Evolutionary conservation across 2,888 invertebrate genomes (phyloP).

Genomic region (Kryphioiulus occultus): DNA sequence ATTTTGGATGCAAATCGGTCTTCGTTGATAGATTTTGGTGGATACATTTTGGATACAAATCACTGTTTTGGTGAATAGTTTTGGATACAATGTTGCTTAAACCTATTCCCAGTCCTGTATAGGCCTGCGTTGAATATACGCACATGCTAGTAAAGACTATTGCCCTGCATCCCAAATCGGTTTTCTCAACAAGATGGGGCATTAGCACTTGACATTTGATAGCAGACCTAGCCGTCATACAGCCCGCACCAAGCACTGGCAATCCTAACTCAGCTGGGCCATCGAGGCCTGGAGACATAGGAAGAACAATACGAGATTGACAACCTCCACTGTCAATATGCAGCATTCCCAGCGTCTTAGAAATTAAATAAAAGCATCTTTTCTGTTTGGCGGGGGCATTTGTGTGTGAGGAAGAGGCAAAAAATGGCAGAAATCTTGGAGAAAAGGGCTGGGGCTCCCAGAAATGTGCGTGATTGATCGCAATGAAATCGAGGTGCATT

Average conservation of each 20-base stretch:
- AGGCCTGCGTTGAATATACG: too few relatives aligned
- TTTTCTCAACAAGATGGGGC: neutral
- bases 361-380: slow-evolving; percentile 35
- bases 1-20: too few relatives aligned
- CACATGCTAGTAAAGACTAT: neutral
- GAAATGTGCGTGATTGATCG: slow-evolving; percentile 21
- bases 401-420: neutral
- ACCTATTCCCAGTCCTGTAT: too few relatives aligned
- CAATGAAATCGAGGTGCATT: slow-evolving; percentile 28
- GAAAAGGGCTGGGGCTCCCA: neutral
- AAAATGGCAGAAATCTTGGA: neutral
- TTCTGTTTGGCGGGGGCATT: slow-evolving; percentile 27
- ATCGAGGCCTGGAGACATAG: neutral
- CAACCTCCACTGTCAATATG: neutral
- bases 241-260: neutral
- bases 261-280: neutral
- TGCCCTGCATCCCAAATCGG: neutral
- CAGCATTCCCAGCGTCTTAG: neutral
- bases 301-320: neutral
- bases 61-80: too few relatives aligned
- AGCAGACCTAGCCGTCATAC: neutral
- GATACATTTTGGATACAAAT: too few relatives aligned
- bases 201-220: neutral
- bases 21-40: too few relatives aligned
- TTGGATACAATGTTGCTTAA: too few relatives aligned